Conservation (phyloP, 2,113 vertebrate species). For the Odontesthes bonariensis region DNA sequence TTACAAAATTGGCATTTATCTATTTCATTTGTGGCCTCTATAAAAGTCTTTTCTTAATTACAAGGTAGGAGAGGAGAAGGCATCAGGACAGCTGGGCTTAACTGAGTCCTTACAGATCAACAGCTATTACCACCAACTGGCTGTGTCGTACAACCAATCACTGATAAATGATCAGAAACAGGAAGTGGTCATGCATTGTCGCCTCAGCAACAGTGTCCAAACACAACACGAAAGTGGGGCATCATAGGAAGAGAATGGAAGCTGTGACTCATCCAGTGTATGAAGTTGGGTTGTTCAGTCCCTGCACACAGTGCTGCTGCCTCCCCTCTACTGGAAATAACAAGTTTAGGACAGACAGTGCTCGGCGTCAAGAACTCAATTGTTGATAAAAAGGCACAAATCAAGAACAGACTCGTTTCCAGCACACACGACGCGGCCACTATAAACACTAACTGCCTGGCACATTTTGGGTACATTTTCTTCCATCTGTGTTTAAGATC, state of each 20-base stretch:
- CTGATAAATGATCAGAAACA: constrained; percentile 76
- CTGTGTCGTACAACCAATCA: constrained; percentile 33
- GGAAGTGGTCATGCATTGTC: constrained; percentile 73
- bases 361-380: constrained; percentile 54
- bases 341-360: constrained; percentile 45
- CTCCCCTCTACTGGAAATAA: constrained; percentile 35
- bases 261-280: constrained; percentile 72
- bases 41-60: constrained; percentile 87
- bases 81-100: constrained; percentile 73
- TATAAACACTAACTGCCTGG: constrained; percentile 50
- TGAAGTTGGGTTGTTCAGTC: constrained; percentile 25
- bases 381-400: constrained; percentile 77
- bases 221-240: constrained; percentile 41
- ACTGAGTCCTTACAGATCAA: constrained; percentile 44
- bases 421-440: constrained; percentile 2
- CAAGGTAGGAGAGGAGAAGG: constrained; percentile 76
- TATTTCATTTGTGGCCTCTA: constrained; percentile 85
- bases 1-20: constrained; percentile 85
- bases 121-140: constrained; percentile 30
- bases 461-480: constrained; percentile 43
- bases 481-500: constrained; percentile 30
- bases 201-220: constrained; percentile 66
- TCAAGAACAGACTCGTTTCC: constrained; percentile 67
- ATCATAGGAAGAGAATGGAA: constrained; percentile 24
- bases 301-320: constrained; percentile 8